Base-by-base conservation (phyloP, 2,888 invertebrate species). In the Cheilosia pagana region DNA sequence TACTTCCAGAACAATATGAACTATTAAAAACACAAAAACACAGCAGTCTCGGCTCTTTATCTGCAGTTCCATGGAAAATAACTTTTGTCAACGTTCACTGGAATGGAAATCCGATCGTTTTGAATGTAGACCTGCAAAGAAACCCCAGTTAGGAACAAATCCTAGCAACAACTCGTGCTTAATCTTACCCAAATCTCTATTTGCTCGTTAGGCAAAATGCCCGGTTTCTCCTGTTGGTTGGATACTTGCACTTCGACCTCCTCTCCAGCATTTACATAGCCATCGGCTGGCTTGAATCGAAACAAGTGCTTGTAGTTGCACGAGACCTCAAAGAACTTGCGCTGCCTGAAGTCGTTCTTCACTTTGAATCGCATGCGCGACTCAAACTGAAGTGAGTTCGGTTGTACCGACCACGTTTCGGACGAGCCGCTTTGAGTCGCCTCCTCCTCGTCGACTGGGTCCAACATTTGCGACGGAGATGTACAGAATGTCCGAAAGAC, bases 401-500 rank as follows among this genome's bases (percentile, higher is more conserved):
- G 91, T 28, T 86, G 87, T 2, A 91, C 90, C 0, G 89, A 90
- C 89, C 90, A 91, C 19, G 88, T 12, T 79, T 88, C 50, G 88
- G 88, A 19, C 7, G 74, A 79, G 8, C 50, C 12, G 3, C 16
- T 2, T 35, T 82, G 83, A 31, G 89, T 89, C 16, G 88, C 76
- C 23, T 87, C 43, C 57, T 90, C 90, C 74, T 90, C 88, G 19
- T 85, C 79, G 5, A 89, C 89, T 0, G 90, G 89, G 43, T 89
- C 90, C 14, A 90, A 71, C 72, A 88, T 87, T n/a, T 90, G 89
- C 5, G 89, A 88, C 5, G 89, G 89, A 1, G 89, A 89, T 8
- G 87, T 86, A 48, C 89, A 90, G 23, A 91, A 88, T 6, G 92
- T 92, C 2, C 90, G 90, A 81, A 92, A 92, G 0, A 92, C 76